Percentiles rank a stretch among this genome's conserved stretches.
These are phyloP conservation scores for Trichonephila inaurata DNA, from an alignment of 1,140 invertebrate species.

Conservation along the genomic window DNA sequence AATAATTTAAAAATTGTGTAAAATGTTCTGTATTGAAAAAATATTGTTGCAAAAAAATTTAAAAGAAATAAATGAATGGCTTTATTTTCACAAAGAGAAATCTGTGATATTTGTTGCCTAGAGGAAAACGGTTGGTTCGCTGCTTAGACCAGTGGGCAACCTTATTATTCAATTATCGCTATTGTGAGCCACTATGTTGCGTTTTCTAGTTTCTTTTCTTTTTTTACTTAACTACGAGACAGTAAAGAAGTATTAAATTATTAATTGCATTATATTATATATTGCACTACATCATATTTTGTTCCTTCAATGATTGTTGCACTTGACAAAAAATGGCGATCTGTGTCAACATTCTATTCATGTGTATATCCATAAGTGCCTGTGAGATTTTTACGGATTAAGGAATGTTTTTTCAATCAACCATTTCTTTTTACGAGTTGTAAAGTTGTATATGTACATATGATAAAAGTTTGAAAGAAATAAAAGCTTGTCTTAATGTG, in stretches of 20 bases:
- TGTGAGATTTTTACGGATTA: not conserved
- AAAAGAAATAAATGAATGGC: not conserved
- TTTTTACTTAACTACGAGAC: constrained; percentile 55
- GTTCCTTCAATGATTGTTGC: not conserved
- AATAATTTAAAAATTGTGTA: constrained; percentile 23
- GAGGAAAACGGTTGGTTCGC: constrained; percentile 1
- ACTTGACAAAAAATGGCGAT: not conserved
- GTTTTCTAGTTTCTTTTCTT: constrained; percentile 26
- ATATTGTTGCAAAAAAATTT: not conserved
- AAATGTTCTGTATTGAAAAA: not conserved
- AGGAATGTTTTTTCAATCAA: not conserved
- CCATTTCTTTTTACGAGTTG: not conserved
- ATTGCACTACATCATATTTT: not conserved
- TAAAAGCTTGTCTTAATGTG: not conserved
- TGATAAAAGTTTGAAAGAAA: not conserved
- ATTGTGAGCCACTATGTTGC: constrained; percentile 45
- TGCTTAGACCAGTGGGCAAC: constrained; percentile 59
- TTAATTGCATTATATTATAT: no score
- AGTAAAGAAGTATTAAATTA: constrained; percentile 29
- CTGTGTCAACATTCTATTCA: not conserved
- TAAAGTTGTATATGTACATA: constrained; percentile 14
- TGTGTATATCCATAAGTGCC: not conserved
- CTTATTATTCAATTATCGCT: constrained; percentile 47
- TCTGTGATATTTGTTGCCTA: constrained; percentile 74
- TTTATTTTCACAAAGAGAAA: constrained; percentile 56